Conservation (phyloP, 1,140 invertebrate species). For the Philaenus spumarius region DNA sequence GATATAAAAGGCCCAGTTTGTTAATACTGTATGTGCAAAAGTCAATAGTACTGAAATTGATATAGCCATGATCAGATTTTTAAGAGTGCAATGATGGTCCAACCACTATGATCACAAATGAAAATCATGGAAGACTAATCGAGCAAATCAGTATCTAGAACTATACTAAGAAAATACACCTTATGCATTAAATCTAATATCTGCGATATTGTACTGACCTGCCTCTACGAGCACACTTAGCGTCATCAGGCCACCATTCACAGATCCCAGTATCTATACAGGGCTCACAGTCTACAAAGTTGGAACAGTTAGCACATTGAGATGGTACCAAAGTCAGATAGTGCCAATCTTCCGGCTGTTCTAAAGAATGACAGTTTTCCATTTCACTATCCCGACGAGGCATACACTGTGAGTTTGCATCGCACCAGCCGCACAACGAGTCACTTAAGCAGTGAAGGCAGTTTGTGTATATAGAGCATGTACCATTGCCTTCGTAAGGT, state of each 20-base stretch:
- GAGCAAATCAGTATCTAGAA: too few relatives aligned
- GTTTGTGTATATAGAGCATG: slow-evolving; percentile 71
- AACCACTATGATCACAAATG: too few relatives aligned
- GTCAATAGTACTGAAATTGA: too few relatives aligned
- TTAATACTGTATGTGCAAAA: too few relatives aligned
- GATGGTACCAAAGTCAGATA: slow-evolving; percentile 72
- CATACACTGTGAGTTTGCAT: slow-evolving; percentile 57
- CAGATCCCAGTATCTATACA: slow-evolving; percentile 65
- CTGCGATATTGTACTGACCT: slow-evolving; percentile 43
- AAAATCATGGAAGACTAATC: too few relatives aligned
- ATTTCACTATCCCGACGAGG: slow-evolving; percentile 53
- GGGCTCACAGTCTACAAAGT: slow-evolving; percentile 77
- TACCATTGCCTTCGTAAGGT: slow-evolving; percentile 67
- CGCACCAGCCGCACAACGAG: slow-evolving; percentile 85
- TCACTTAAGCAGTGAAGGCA: slow-evolving; percentile 86
- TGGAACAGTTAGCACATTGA: slow-evolving; percentile 78
- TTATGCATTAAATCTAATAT: too few relatives aligned
- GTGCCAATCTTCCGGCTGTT: slow-evolving; percentile 51
- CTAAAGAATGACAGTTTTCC: neutral
- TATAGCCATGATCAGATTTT: too few relatives aligned
- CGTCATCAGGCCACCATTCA: slow-evolving; percentile 81
- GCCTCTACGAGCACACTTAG: slow-evolving; percentile 71
- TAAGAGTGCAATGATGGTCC: too few relatives aligned
- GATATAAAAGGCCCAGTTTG: too few relatives aligned
- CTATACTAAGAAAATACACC: too few relatives aligned